Evolutionary conservation across 2,113 vertebrate genomes (phyloP), one percentile per base, ranked within the genome.

Genomic region (Perca flavescens): DNA sequence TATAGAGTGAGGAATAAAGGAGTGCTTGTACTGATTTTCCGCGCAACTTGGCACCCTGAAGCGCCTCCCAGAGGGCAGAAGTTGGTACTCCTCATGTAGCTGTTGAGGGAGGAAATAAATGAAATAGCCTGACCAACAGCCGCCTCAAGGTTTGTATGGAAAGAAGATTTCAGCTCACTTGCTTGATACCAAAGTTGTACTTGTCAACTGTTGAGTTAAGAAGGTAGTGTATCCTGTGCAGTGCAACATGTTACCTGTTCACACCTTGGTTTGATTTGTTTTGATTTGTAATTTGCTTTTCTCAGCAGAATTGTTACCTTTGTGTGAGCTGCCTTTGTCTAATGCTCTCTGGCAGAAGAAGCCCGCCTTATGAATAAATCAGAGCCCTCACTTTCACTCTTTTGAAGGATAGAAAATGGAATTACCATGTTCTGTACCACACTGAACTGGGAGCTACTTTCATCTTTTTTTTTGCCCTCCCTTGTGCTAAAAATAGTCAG

Each of bases 301-400:
- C 87, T 92, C 86, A 90, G 88, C 90, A 79, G 63, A 90, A 84
- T 49, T 60, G 61, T 76, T 82, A 72, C 88, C 79, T 89, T 89
- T 86, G 78, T 85, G 77, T 89, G 85, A 81, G 89, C 87, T 79
- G 79, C 77, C 87, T 89, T 84, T 79, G 64, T 93, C 82, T 93
- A 92, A 90, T 90, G 89, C 87, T 88, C 80, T 77, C 74, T 89
- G 89, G 83, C 86, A 92, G 90, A 72, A 86, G 78, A 84, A 79
- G 62, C 77, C 46, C 47, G 19, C 67, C 82, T 94, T 91, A 94
- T 94, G 93, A 95, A 94, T 94, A 94, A 95, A 94, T 95, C 91
- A 94, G 46, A 91, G 75, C 36, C 79, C 72, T 90, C 86, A 82
- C 81, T 92, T 88, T 95, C 83, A 77, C 81, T 79, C 85, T 79